Conservation (phyloP, 2,888 invertebrate genomes). For the Eupithecia dodoneata region DNA sequence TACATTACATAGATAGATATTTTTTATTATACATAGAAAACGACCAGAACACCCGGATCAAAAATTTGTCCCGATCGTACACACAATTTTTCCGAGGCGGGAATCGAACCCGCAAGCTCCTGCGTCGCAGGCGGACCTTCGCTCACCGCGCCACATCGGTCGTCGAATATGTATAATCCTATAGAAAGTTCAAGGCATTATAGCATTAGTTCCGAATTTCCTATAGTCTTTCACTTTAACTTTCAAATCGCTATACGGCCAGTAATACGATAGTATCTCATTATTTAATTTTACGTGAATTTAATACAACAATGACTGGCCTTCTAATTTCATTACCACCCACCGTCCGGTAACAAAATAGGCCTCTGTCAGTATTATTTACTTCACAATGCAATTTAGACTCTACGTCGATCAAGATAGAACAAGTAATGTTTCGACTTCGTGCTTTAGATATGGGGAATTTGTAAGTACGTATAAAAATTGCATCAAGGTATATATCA, state of each 20-base stretch:
- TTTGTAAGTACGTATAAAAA: neutral
- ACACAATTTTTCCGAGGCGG: no score
- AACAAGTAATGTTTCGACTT: neutral
- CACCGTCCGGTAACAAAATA: slow-evolving; percentile 50
- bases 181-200: slow-evolving; percentile 53
- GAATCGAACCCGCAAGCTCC: no score
- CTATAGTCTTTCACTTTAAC: slow-evolving; percentile 45
- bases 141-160: no score
- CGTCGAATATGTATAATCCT: slow-evolving; percentile 39
- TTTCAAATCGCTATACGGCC: slow-evolving; percentile 56
- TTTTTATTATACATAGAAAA: no score
- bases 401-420: neutral
- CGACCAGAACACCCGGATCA: no score
- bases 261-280: slow-evolving; percentile 59
- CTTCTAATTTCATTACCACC: slow-evolving; percentile 80
- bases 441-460: neutral
- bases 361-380: slow-evolving; percentile 13
- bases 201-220: slow-evolving; percentile 46
- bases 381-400: neutral
- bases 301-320: slow-evolving; percentile 77
- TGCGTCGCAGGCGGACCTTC: no score
- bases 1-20: no score
- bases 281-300: slow-evolving; percentile 73
- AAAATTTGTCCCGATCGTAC: no score
- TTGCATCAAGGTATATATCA: neutral